These are phyloP conservation scores for Bombus vancouverensis DNA, from an alignment of 1,140 invertebrate genomes.

Conservation along the genomic window DNA sequence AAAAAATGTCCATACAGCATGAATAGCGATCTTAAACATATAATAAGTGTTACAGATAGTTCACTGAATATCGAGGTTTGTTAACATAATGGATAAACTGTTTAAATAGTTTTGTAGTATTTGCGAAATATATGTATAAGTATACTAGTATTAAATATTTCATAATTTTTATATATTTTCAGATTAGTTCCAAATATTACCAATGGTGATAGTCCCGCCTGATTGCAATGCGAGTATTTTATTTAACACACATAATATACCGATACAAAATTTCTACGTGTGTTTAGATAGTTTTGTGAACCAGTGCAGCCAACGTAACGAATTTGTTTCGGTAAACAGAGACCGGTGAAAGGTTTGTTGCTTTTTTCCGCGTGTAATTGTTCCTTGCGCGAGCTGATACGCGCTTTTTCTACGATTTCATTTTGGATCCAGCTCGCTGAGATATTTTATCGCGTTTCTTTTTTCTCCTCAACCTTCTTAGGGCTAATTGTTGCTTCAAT, in stretches of 20 bases:
- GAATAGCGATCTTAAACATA: too few species aligned
- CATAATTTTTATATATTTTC: neutral
- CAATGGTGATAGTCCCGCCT: too few species aligned
- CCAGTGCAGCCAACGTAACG: neutral
- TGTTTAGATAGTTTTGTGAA: neutral
- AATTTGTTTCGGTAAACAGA: slow-evolving; percentile 21
- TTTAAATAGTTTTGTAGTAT: neutral
- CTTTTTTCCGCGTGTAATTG: neutral
- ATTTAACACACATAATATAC: neutral
- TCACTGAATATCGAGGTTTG: neutral
- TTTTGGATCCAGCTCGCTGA: neutral
- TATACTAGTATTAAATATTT: neutral
- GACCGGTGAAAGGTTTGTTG: slow-evolving; percentile 12
- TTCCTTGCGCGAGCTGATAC: neutral
- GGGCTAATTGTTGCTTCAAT: too few species aligned
- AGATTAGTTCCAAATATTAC: neutral
- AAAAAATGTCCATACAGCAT: neutral
- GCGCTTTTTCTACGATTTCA: neutral
- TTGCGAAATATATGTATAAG: neutral
- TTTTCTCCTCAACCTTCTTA: neutral
- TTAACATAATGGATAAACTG: neutral
- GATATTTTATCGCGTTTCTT: neutral
- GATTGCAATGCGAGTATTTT: neutral
- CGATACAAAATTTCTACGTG: neutral
- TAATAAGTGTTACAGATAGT: too few species aligned